Base-by-base conservation (phyloP, 2,113 vertebrate species). In the Odocoileus hemionus region DNA sequence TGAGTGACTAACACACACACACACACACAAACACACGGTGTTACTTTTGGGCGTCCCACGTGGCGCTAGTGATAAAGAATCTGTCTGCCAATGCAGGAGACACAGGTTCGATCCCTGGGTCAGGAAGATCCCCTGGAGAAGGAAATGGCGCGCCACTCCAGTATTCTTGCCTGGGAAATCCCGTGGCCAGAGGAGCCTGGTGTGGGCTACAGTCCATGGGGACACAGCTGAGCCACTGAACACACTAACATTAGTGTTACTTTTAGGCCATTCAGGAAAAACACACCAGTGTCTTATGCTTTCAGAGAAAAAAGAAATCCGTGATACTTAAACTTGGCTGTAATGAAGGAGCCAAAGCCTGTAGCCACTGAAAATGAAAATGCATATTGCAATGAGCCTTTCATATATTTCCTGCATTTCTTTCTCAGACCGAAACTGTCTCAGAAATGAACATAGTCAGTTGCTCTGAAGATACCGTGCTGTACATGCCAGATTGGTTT, bases 321-420 rank as follows among this genome's bases (percentile, higher is more conserved):
- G 15, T 61, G 58, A 50, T 60, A 89, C 94, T 88, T 85, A 95
- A 88, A 43, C 6, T 82, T 97, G 88, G 30, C n/a, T 57, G n/a
- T 86, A 85, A 94, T 82, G 64, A 92, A 92, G 64, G 33, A 92
- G 50, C 58, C 57, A 80, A 55, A 91, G 47, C 83, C 86, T 74
- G 14, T 13, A 91, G 45, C 52, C 47, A 28, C 7, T 50, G 58
- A 91, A 95, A 97, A 76, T 33, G 64, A 76, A 88, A 89, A 54
- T 50, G 28, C 39, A 74, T 60, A 54, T 80, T 43, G 0, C 9
- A 21, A n/a, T 2, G 79, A 5, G 8, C 19, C 17, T 87, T 95
- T 94, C 54, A 61, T 36, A 55, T 19, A 79, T 86, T 64, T 80
- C 67, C 30, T 94, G 14, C 43, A 11, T 86, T 30, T 86, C 45